phyloP scores from a whole-genome alignment of 2,888 invertebrate species.

The Stegana nigrithorax region DNA sequence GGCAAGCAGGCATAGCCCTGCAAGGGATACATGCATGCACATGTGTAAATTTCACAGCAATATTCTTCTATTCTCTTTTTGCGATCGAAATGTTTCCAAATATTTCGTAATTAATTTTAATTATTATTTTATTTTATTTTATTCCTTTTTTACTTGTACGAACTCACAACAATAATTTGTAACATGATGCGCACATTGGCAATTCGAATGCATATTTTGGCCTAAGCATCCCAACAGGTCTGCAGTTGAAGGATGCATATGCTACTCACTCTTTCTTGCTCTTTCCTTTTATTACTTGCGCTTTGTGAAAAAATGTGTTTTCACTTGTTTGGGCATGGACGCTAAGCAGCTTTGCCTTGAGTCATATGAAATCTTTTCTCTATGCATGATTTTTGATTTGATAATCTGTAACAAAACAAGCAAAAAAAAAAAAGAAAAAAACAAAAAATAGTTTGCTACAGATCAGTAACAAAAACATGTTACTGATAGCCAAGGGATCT shows the following conservation, averaged over 20 bases:
- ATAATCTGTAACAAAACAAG: constrained; percentile 61
- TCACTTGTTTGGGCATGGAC: neutral
- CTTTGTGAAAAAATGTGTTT: neutral
- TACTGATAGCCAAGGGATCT: constrained; percentile 46
- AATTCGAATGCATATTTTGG: constrained; percentile 18
- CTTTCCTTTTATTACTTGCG: too few species aligned
- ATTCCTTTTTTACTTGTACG: too few species aligned
- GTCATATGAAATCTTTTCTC: constrained; percentile 33
- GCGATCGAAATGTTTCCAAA: neutral
- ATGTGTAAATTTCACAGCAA: neutral
- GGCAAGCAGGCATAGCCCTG: too few species aligned
- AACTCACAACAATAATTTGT: constrained; percentile 3
- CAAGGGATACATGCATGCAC: too few species aligned
- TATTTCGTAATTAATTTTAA: constrained; percentile 8
- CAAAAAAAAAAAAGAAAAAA: too few species aligned
- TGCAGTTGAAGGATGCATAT: too few species aligned
- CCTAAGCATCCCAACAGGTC: neutral
- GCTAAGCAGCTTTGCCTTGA: constrained; percentile 64
- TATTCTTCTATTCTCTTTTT: neutral
- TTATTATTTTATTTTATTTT: neutral
- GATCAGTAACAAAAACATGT: constrained; percentile 34
- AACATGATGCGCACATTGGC: constrained; percentile 14
- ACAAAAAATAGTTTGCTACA: too few species aligned
- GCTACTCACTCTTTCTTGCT: too few species aligned
- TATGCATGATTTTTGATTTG: constrained; percentile 29